phyloP scores from a whole-genome alignment of 1,140 invertebrate species.

The Leptoteleia sp. region DNA sequence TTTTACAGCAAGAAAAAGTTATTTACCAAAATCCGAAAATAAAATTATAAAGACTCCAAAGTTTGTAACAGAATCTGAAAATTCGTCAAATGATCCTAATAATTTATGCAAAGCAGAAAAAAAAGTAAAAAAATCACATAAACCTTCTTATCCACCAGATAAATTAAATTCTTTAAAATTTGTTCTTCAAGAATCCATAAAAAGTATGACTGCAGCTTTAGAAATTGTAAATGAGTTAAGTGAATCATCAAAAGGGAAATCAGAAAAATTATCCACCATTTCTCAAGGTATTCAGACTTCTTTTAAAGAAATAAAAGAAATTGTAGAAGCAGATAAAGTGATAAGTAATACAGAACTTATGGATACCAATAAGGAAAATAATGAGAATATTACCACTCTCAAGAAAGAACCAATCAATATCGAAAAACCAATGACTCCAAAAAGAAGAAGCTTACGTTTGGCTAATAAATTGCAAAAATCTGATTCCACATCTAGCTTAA shows the following conservation, averaged over 20 bases:
- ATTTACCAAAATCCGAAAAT: neutral
- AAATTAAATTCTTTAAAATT: constrained; percentile 7
- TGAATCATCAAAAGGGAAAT: neutral
- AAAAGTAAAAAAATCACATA: neutral
- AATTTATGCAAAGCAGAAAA: neutral
- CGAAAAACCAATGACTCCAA: neutral
- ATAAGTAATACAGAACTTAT: constrained; percentile 5
- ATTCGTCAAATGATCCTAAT: no score
- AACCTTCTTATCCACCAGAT: neutral
- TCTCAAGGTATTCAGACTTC: constrained; percentile 6
- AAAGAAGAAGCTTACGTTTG: constrained; percentile 37
- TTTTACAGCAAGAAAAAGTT: neutral
- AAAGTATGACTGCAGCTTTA: constrained; percentile 1
- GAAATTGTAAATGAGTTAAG: constrained; percentile 10
- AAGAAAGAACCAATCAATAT: neutral
- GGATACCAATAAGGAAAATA: neutral
- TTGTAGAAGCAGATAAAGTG: neutral
- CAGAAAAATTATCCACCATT: neutral
- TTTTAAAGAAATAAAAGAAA: neutral
- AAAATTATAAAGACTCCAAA: neutral
- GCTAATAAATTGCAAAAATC: constrained; percentile 23
- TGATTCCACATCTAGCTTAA: neutral
- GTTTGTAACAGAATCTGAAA: no score
- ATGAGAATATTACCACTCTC: neutral
- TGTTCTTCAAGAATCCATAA: neutral